A percentile compares a stretch with the other conserved stretches of the same genome.
phyloP scores from a whole-genome alignment of 2,797 vertebrate genomes.

The Cercopithecus hamlyni region DNA sequence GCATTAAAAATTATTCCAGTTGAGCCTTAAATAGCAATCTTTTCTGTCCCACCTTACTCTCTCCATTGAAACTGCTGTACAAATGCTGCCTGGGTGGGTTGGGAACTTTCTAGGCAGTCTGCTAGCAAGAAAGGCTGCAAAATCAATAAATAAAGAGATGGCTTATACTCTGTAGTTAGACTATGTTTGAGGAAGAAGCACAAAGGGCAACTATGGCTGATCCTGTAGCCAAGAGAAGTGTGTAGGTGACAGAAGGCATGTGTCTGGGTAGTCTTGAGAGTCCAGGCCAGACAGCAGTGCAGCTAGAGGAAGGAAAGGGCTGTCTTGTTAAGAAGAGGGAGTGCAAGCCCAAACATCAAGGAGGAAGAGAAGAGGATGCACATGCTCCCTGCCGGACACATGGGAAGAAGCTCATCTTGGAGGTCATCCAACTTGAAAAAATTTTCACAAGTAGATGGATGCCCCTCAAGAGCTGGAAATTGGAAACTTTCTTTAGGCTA shows the following conservation, averaged over 20 bases:
- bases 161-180: not conserved
- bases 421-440: not conserved
- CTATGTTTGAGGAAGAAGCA: not conserved
- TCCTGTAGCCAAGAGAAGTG: not conserved
- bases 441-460: too few species aligned
- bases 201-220: not conserved
- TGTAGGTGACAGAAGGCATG: not conserved
- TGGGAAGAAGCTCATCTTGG: not conserved
- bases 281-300: not conserved
- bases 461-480: not conserved
- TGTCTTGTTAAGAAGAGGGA: not conserved
- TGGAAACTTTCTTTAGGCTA: not conserved
- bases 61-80: not conserved
- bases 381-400: fast-evolving
- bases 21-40: not conserved
- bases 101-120: not conserved
- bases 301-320: not conserved
- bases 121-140: not conserved
- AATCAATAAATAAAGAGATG: not conserved
- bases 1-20: not conserved
- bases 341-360: not conserved
- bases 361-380: not conserved
- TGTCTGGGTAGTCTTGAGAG: not conserved
- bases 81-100: not conserved
- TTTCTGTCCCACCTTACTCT: not conserved